These are phyloP conservation scores for Musca vetustissima DNA, from an alignment of 1,140 invertebrate genomes.

Conservation along the genomic window DNA sequence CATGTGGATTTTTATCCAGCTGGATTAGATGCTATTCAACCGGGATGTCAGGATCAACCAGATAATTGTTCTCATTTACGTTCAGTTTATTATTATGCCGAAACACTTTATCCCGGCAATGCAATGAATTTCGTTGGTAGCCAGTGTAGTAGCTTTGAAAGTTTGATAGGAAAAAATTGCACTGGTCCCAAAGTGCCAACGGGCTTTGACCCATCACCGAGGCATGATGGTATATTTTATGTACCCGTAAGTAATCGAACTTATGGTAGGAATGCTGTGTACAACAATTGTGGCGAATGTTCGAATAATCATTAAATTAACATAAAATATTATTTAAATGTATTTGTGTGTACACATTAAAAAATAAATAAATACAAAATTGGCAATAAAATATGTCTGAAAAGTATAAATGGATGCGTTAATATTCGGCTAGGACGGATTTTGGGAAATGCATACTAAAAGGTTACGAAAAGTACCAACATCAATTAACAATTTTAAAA, in stretches of 20 bases:
- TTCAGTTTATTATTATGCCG: conserved; percentile 61
- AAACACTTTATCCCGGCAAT: conserved; percentile 55
- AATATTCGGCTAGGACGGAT: too few species aligned
- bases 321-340: too few species aligned
- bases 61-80: conserved; percentile 64
- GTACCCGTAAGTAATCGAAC: background rate
- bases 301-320: too few species aligned
- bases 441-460: too few species aligned
- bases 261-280: conserved; percentile 18
- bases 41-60: conserved; percentile 28
- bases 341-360: too few species aligned
- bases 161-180: conserved; percentile 4
- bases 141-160: conserved; percentile 17
- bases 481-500: too few species aligned
- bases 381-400: too few species aligned
- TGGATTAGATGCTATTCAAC: background rate
- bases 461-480: too few species aligned
- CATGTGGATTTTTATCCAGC: background rate
- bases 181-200: conserved; percentile 4
- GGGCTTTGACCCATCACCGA: conserved; percentile 23
- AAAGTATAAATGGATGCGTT: too few species aligned
- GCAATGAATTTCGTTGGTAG: conserved; percentile 28
- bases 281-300: background rate
- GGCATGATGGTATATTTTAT: conserved; percentile 25
- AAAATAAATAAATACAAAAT: too few species aligned